phyloP scores from a whole-genome alignment of 2,888 invertebrate genomes.

The Acleris emargana region DNA sequence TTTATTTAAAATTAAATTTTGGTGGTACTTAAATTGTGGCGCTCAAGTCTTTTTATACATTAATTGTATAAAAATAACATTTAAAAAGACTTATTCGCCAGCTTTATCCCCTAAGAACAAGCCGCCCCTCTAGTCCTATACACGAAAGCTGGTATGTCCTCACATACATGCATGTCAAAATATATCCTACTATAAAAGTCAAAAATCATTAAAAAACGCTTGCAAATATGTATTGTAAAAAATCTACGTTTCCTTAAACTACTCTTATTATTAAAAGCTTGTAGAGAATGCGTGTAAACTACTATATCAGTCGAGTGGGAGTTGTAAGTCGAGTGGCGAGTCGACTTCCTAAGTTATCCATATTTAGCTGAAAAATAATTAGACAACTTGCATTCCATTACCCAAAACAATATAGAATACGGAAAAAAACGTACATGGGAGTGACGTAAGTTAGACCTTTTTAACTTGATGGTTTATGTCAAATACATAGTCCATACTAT shows the following conservation, averaged over 20 bases:
- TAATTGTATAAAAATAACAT: no score
- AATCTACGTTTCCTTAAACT: conserved; percentile 16
- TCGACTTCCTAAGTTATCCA: background rate
- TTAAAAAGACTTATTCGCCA: no score
- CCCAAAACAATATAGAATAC: background rate
- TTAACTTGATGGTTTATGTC: no score
- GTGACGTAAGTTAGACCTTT: no score
- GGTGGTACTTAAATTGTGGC: background rate
- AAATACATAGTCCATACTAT: no score
- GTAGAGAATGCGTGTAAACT: conserved; percentile 5
- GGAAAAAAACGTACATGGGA: no score
- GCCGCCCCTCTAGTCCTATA: no score
- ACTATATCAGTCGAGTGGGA: conserved; percentile 5
- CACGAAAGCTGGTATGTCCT: background rate
- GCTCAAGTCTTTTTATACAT: no score
- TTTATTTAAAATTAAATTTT: conserved; percentile 9
- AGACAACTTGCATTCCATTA: no score
- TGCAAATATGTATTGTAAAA: conserved; percentile 6
- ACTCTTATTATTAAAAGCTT: conserved; percentile 5
- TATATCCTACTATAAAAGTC: no score
- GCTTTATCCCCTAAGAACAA: no score
- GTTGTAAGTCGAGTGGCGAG: background rate
- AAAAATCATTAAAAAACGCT: background rate
- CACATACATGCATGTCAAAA: background rate
- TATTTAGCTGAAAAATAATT: background rate